A percentile compares a stretch with the other conserved stretches of the same genome.
phyloP scores from a whole-genome alignment of 2,797 vertebrate genomes.

The Anableps anableps region DNA sequence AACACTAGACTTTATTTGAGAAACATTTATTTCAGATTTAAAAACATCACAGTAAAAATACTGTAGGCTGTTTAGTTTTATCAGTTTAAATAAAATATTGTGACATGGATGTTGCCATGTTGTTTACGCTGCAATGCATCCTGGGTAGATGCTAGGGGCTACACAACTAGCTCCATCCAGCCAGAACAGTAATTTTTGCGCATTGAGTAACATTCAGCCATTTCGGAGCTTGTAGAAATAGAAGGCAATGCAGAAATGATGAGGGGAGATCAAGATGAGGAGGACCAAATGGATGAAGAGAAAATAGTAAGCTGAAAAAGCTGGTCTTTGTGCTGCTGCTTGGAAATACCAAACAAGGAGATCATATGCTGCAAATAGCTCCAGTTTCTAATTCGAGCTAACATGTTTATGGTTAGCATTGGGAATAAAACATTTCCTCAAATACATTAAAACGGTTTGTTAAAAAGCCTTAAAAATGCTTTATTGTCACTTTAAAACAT shows the following conservation, averaged over 20 bases:
- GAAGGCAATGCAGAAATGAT: neutral
- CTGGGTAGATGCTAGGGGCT: neutral
- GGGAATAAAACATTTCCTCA: neutral
- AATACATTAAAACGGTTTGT: neutral
- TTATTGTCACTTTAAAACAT: neutral
- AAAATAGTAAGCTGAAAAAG: neutral
- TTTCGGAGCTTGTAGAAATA: neutral
- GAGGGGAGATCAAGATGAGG: neutral
- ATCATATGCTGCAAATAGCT: neutral
- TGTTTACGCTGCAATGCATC: neutral
- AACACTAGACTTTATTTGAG: too few species aligned
- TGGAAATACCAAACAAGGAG: neutral
- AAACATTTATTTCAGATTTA: neutral
- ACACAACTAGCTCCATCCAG: neutral
- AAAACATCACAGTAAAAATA: neutral
- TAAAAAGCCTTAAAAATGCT: too few species aligned
- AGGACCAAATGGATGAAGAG: neutral
- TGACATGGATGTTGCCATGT: neutral
- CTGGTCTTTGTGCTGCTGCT: neutral
- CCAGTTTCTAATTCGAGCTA: neutral
- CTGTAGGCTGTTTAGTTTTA: neutral
- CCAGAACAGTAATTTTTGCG: neutral
- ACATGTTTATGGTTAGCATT: neutral
- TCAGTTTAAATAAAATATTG: neutral
- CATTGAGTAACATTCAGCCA: too few species aligned